These are phyloP conservation scores for Entelurus aequoreus DNA, from an alignment of 2,113 vertebrate genomes.

Conservation along the genomic window DNA sequence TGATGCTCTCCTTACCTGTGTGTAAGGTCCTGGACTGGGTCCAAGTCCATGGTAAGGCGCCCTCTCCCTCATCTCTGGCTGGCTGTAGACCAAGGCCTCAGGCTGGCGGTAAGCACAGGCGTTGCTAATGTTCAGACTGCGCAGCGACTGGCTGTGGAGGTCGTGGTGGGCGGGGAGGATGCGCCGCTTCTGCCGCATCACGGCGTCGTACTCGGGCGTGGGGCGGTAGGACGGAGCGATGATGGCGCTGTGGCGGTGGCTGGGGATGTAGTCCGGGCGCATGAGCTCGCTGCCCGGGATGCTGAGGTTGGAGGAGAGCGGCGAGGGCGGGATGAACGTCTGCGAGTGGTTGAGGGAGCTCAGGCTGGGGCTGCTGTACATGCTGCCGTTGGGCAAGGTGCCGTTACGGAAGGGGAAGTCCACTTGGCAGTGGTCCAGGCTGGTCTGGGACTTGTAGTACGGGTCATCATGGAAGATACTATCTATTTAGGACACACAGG, in stretches of 20 bases:
- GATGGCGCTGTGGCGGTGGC: conserved; percentile 91
- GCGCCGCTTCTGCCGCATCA: conserved; percentile 89
- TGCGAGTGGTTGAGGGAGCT: conserved; percentile 92
- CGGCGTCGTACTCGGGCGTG: conserved; percentile 91
- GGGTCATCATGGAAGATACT: conserved; percentile 94
- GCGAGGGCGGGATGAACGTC: conserved; percentile 86
- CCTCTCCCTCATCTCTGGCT: conserved; percentile 90
- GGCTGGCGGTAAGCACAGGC: conserved; percentile 88
- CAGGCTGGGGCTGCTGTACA: conserved; percentile 90
- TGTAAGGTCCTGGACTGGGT: conserved; percentile 72
- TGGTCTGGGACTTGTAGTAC: conserved; percentile 89
- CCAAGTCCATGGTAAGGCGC: conserved; percentile 62
- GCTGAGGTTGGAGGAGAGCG: conserved; percentile 90
- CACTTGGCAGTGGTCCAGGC: conserved; percentile 79
- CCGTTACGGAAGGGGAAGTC: conserved; percentile 86
- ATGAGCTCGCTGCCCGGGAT: conserved; percentile 91
- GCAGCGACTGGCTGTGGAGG: conserved; percentile 89
- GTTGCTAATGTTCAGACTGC: conserved; percentile 91
- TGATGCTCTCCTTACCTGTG: conserved; percentile 45
- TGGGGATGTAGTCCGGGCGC: conserved; percentile 89
- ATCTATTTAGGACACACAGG: conserved; percentile 66
- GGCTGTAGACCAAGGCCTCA: conserved; percentile 89
- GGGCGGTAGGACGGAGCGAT: conserved; percentile 93
- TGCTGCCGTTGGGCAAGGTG: conserved; percentile 85
- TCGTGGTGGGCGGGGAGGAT: conserved; percentile 76